Evolutionary conservation across 2,113 vertebrate genomes (phyloP), one percentile per base, ranked within the genome.

Genomic region (Chloroceryle aenea): DNA sequence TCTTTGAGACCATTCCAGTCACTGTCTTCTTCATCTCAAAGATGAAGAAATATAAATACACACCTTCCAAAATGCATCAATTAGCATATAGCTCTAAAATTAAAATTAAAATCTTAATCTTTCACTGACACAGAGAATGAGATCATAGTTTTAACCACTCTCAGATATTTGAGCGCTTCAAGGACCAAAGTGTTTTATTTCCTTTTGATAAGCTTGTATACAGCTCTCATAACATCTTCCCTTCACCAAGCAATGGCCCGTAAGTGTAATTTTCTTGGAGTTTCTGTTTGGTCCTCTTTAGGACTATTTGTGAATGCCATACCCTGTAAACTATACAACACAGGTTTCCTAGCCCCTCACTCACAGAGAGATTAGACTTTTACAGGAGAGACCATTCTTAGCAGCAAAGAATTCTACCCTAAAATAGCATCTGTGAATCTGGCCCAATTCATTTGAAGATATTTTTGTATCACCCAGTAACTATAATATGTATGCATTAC

Each of bases 381-480:
- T 95, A 92, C 79, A 86, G 82, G 85, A 83, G 50, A 93, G 72
- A 71, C 79, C 52, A 91, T 93, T 71, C 83, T 90, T 89, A 86
- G 74, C 82, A 85, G 86, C 45, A 93, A 85, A 93, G 82, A 96
- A 72, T 78, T 94, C 93, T 90, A 95, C 94, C 93, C 73, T 94
- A 84, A 97, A 94, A 94, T 7, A 95, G 85, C 83, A 87, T 85
- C 86, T 96, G 90, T 64, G 83, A 84, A 61, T 75, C 64, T 58
- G 45, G 66, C 66, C 83, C 69, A 89, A 45, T 30, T 86, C 66
- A 43, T 92, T 58, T 62, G 79, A 81, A 88, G 77, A 87, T 87
- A 78, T 89, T 95, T 96, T 95, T 93, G 90, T 96, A 64, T 96
- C 96, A 95, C 76, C 40, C 80, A 87, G 83, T 92, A 92, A 96